A percentile compares a stretch with the other conserved stretches of the same genome.
Conservation (phyloP, 2,888 invertebrate genomes). For the Eupithecia subfuscata region DNA sequence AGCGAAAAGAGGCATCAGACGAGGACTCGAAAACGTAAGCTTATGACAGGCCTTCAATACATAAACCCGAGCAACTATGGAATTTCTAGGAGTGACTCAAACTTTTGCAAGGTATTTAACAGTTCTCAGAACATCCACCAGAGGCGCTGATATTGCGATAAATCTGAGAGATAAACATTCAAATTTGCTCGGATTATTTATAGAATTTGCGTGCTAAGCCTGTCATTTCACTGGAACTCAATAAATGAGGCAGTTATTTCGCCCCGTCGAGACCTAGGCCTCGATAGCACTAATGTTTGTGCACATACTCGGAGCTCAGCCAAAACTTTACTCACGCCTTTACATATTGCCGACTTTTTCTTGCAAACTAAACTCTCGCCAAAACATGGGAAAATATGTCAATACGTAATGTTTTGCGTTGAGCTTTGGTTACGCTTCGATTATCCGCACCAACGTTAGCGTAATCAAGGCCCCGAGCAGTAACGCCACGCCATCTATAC, state of each 20-base stretch:
- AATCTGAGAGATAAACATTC: not conserved
- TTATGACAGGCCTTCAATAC: not conserved
- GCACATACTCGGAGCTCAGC: not conserved
- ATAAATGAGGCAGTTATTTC: not conserved
- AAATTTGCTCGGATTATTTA: not conserved
- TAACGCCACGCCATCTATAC: conserved; percentile 20
- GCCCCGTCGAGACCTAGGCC: not conserved
- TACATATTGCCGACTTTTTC: not conserved
- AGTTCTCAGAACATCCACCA: not conserved
- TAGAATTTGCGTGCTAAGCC: not conserved
- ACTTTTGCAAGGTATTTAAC: not conserved
- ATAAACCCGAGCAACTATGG: not conserved
- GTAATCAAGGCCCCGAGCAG: not conserved
- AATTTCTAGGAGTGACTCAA: not conserved
- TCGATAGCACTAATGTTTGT: not conserved
- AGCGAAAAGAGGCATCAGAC: not conserved
- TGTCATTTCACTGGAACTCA: not conserved
- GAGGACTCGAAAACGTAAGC: not conserved
- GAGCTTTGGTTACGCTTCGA: not conserved
- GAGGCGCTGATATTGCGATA: not conserved
- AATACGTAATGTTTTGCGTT: not conserved
- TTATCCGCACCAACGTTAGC: not conserved
- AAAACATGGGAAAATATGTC: not conserved
- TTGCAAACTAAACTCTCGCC: no score
- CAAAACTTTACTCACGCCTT: not conserved